Percentiles rank a stretch among this genome's conserved stretches.
These are phyloP conservation scores for Xiphophorus birchmanni DNA, from an alignment of 2,797 vertebrate genomes.

Conservation along the genomic window DNA sequence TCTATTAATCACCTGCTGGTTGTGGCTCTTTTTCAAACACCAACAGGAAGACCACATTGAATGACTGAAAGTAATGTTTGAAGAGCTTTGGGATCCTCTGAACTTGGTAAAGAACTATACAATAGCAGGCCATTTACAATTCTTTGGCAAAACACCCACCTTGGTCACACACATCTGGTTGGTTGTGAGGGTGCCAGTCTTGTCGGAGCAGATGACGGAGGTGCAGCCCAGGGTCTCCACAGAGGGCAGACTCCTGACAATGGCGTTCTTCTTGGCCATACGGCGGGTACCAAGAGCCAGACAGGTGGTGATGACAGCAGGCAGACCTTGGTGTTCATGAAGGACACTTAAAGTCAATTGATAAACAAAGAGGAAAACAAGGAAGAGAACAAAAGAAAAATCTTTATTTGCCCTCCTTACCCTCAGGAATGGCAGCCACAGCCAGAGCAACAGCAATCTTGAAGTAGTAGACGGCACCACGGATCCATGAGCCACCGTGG, in stretches of 20 bases:
- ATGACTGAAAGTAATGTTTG: no score
- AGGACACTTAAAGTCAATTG: conserved; percentile 12
- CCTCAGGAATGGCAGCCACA: conserved; percentile 93
- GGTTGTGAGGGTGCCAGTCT: conserved; percentile 93
- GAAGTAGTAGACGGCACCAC: conserved; percentile 93
- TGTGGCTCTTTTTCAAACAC: no score
- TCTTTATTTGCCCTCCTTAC: conserved; percentile 57
- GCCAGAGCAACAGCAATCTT: conserved; percentile 94
- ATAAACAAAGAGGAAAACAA: background rate
- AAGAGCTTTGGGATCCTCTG: no score
- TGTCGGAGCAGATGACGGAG: conserved; percentile 93
- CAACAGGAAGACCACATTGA: no score
- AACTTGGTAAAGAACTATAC: no score
- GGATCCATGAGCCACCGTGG: conserved; percentile 94
- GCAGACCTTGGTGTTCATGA: conserved; percentile 81
- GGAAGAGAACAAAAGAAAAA: background rate
- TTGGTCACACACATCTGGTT: conserved; percentile 96
- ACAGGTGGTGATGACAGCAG: conserved; percentile 94
- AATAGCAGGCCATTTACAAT: background rate
- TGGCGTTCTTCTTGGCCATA: conserved; percentile 96
- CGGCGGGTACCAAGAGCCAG: conserved; percentile 92
- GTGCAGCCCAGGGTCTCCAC: conserved; percentile 94
- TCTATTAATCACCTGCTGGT: no score
- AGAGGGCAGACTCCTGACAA: conserved; percentile 90
- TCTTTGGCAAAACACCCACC: conserved; percentile 71